Conservation (phyloP, 1,140 invertebrate genomes). For the Wasmannia auropunctata region DNA sequence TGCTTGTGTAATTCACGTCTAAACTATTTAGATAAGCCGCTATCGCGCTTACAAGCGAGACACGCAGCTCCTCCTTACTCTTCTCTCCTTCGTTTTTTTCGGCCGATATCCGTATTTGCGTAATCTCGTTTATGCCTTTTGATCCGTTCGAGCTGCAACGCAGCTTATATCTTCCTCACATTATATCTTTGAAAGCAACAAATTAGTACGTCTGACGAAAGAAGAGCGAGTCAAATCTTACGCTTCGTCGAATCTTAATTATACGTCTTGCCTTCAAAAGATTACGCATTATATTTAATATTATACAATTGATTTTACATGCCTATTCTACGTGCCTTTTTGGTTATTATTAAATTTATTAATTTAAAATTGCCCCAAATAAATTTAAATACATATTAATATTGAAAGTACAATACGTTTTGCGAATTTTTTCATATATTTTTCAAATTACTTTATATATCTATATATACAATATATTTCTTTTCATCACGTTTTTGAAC, state of each 20-base stretch:
- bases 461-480: neutral
- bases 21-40: slow-evolving; percentile 78
- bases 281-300: neutral
- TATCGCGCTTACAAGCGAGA: slow-evolving; percentile 76
- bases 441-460: neutral
- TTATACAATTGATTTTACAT: neutral
- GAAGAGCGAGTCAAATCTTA: slow-evolving; percentile 67
- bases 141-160: neutral
- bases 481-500: neutral
- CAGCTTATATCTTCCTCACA: neutral
- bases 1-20: slow-evolving; percentile 78
- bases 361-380: neutral
- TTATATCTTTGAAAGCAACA: neutral
- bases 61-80: slow-evolving; percentile 31
- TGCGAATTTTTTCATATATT: neutral
- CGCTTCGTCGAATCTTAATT: slow-evolving; percentile 63
- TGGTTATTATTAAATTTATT: neutral
- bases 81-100: slow-evolving; percentile 32
- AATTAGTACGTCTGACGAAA: neutral
- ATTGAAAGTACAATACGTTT: neutral
- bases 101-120: slow-evolving; percentile 66
- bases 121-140: slow-evolving; percentile 65
- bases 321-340: neutral
- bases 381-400: neutral
- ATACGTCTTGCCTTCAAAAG: neutral